A percentile compares a stretch with the other conserved stretches of the same genome.
These are phyloP conservation scores for Nemoura dubitans DNA, from an alignment of 2,888 invertebrate species.

Conservation along the genomic window DNA sequence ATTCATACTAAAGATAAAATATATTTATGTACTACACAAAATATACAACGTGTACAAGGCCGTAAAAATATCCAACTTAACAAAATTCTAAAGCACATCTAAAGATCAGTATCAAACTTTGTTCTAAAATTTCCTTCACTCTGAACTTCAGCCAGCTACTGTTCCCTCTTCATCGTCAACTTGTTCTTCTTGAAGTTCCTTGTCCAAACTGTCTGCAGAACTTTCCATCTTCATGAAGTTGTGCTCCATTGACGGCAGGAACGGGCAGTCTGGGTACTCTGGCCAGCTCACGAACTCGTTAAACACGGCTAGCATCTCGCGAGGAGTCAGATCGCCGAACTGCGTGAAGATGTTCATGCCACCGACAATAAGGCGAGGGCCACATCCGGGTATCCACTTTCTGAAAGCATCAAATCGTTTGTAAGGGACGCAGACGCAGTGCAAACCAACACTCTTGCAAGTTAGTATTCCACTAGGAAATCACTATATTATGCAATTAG, in stretches of 20 bases:
- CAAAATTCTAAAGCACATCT: too few relatives aligned
- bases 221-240: conserved; percentile 64
- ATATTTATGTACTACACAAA: too few relatives aligned
- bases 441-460: too few relatives aligned
- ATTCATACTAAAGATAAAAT: too few relatives aligned
- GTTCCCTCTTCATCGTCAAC: conserved; percentile 35
- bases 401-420: conserved; percentile 57
- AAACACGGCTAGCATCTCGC: conserved; percentile 72
- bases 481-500: too few relatives aligned
- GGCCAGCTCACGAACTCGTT: conserved; percentile 71
- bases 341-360: conserved; percentile 76
- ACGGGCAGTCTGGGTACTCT: conserved; percentile 71
- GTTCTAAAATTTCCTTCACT: neutral
- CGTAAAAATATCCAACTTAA: too few relatives aligned
- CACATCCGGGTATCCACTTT: conserved; percentile 79
- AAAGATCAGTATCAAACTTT: too few relatives aligned
- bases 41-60: too few relatives aligned
- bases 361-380: conserved; percentile 69
- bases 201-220: conserved; percentile 31
- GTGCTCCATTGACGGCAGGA: conserved; percentile 71
- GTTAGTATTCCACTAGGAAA: too few relatives aligned
- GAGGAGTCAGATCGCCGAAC: conserved; percentile 73
- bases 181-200: conserved; percentile 1
- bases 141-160: neutral
- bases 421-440: too few relatives aligned